Percentiles rank a stretch among this genome's conserved stretches.
Evolutionary conservation across 2,888 invertebrate genomes (phyloP).

Genomic region (Drosophila anomelani): DNA sequence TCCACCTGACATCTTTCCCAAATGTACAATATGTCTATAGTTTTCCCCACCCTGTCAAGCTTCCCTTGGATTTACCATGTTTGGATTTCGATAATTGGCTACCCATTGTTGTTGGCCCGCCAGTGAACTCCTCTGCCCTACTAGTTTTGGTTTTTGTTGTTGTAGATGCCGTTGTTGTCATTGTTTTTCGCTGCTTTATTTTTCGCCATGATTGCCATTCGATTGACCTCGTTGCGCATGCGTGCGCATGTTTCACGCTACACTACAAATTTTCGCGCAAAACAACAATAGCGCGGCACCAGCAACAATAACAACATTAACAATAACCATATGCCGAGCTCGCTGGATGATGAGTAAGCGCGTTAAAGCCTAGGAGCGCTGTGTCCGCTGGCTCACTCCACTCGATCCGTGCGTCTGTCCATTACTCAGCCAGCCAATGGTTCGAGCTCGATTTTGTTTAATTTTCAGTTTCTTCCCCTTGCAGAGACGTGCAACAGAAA

Average conservation of each 20-base stretch:
- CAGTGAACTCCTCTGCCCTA: constrained; percentile 36
- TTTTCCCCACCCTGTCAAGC: neutral
- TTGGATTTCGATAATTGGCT: constrained; percentile 36
- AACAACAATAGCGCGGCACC: constrained; percentile 24
- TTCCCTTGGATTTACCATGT: constrained; percentile 24
- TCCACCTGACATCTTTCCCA: constrained; percentile 2
- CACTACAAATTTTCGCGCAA: constrained; percentile 71
- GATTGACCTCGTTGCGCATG: constrained; percentile 81
- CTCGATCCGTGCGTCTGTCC: constrained; percentile 28
- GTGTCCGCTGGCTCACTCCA: constrained; percentile 38
- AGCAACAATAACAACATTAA: constrained; percentile 8
- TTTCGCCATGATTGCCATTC: constrained; percentile 70
- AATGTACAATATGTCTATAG: neutral
- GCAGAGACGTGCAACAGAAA: constrained; percentile 59
- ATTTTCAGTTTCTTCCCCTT: constrained; percentile 35
- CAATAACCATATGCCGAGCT: constrained; percentile 45
- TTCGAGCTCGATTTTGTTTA: constrained; percentile 51
- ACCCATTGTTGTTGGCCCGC: constrained; percentile 33
- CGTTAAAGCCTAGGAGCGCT: constrained; percentile 47
- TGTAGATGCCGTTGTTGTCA: constrained; percentile 52
- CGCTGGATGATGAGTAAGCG: constrained; percentile 70
- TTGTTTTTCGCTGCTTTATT: constrained; percentile 39
- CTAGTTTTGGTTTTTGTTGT: constrained; percentile 4
- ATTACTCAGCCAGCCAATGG: constrained; percentile 35
- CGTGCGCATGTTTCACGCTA: constrained; percentile 80